These are phyloP conservation scores for Calidris pugnax DNA, from an alignment of 2,113 vertebrate genomes.

Conservation along the genomic window DNA sequence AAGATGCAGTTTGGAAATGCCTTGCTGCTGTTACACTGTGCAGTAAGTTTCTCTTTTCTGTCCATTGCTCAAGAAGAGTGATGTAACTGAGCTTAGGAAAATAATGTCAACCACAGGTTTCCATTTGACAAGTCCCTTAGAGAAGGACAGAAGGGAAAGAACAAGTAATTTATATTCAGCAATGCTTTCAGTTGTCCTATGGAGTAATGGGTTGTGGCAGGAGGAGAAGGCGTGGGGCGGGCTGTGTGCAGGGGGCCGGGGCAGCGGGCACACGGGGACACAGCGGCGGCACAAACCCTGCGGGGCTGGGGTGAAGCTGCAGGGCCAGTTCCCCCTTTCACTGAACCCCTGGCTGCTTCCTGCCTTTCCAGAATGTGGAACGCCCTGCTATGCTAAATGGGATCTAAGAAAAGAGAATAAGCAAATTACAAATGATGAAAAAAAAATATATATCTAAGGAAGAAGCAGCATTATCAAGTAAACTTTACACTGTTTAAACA, in stretches of 20 bases:
- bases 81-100: background rate
- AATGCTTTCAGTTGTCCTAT: background rate
- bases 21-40: background rate
- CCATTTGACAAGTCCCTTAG: background rate
- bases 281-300: no score
- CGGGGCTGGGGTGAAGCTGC: background rate
- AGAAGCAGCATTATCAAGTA: background rate
- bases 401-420: background rate
- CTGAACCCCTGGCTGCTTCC: background rate
- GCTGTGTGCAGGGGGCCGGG: no score
- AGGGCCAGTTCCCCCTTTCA: background rate
- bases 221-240: background rate
- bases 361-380: background rate
- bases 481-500: background rate
- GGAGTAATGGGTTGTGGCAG: background rate
- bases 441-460: background rate
- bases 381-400: background rate
- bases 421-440: background rate
- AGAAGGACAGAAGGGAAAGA: background rate
- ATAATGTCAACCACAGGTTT: background rate
- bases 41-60: background rate
- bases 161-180: background rate
- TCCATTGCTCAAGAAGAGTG: rapidly evolving
- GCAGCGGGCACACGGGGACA: background rate
- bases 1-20: background rate